Base-by-base conservation (phyloP, 2,888 invertebrate species). In the Mellilla xanthometata region DNA sequence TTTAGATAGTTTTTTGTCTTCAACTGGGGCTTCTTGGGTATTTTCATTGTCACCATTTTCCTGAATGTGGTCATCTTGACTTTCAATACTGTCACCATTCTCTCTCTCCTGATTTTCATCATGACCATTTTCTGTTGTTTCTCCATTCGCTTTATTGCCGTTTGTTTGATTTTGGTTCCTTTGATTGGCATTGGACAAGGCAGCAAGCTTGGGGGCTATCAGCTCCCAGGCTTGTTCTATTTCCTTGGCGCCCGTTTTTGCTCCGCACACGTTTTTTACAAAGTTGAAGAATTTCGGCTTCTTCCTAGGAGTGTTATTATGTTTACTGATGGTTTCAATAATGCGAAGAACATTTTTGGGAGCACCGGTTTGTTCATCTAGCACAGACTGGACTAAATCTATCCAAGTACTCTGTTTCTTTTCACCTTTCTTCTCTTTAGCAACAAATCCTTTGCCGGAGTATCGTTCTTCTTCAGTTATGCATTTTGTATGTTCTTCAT, bases 381-480 rank as follows among this genome's bases (percentile, higher is more conserved):
- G 75, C 3, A 94, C 92, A 12, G 91, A 88, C 46, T 93, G 92
- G 8, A 96, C 91, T 75, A 93, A 91, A 68, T 94, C 93, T 9
- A 94, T 89, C 97, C 97, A 98, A 34, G 92, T 92, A 65, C 94
- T 94, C 75, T 98, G 98, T 70, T 97, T 97, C 54, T 91, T 92
- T 70, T 95, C 96, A 4, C 97, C 97, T 80, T 96, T 97, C 69
- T 96, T 95, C 42, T 93, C 92, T 68, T 94, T 95, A 2, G 93
- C 90, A 12, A 93, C 91, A 70, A 93, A 95, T 28, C 94, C 94
- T 78, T 95, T 95, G 0, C 94, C 96, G 4, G 96, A 94, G 73
- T 99, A 99, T 60, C 97, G 94, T 76, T 97, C 94, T 15, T 94
- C 94, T 85, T 99, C 94, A 0, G 94, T 92, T 34, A 97, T 91